These are phyloP conservation scores for Hyphantria cunea DNA, from an alignment of 1,140 invertebrate genomes.

Conservation along the genomic window DNA sequence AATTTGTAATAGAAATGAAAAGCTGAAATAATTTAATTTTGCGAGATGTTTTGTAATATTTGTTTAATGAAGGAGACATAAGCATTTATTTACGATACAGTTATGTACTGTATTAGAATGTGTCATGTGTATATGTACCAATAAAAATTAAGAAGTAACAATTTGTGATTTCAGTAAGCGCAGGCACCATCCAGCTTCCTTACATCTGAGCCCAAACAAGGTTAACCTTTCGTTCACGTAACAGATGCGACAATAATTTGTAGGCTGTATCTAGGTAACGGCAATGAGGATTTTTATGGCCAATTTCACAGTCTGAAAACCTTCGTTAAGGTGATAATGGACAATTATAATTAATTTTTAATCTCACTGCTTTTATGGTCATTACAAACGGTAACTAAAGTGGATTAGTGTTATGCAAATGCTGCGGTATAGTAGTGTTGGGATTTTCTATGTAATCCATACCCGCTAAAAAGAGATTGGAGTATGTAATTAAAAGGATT, in stretches of 20 bases:
- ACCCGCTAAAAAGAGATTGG: too few species aligned
- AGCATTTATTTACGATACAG: too few species aligned
- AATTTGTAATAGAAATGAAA: too few species aligned
- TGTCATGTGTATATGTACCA: too few species aligned
- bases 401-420: constrained; percentile 6
- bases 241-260: constrained; percentile 35
- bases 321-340: constrained; percentile 29
- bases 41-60: too few species aligned
- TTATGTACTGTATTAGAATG: too few species aligned
- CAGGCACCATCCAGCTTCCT: constrained; percentile 1
- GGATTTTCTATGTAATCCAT: not conserved
- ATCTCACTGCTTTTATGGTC: constrained; percentile 9
- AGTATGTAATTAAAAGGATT: too few species aligned
- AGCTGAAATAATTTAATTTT: too few species aligned
- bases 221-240: constrained; percentile 15
- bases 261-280: constrained; percentile 15
- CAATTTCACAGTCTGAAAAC: constrained; percentile 24
- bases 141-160: too few species aligned
- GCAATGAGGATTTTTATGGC: constrained; percentile 29
- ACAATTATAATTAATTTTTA: constrained; percentile 36
- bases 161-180: not conserved
- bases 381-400: not conserved
- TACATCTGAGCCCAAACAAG: constrained; percentile 8
- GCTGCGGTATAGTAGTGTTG: not conserved
- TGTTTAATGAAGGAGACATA: too few species aligned